These are phyloP conservation scores for Eugnorisma glareosa DNA, from an alignment of 2,888 invertebrate species.

Conservation along the genomic window DNA sequence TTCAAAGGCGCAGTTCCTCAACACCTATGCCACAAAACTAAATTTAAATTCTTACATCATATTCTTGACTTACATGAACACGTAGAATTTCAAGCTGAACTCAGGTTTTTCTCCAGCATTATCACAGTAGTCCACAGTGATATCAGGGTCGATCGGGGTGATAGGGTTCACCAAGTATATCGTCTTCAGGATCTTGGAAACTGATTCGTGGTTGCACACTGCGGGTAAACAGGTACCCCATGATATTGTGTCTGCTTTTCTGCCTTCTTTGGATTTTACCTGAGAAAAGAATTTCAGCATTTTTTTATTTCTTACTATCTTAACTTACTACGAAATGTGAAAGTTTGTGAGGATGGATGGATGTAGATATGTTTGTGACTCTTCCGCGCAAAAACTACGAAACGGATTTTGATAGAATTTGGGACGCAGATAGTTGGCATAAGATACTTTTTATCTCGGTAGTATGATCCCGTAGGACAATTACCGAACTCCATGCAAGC, in stretches of 20 bases:
- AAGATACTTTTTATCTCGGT: not conserved
- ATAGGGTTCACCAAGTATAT: constrained; percentile 67
- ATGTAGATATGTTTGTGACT: not conserved
- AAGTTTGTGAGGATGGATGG: not conserved
- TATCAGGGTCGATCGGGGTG: constrained; percentile 44
- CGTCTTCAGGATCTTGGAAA: constrained; percentile 65
- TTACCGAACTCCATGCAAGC: not conserved
- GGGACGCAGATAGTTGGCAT: not conserved
- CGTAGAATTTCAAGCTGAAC: constrained; percentile 54
- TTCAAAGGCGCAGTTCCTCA: too few relatives aligned
- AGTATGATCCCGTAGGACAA: not conserved
- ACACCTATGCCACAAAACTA: too few relatives aligned
- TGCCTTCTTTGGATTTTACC: constrained; percentile 57
- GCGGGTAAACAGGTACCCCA: constrained; percentile 75
- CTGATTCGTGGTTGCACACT: constrained; percentile 66
- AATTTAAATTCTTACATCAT: too few relatives aligned
- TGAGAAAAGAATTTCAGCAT: constrained; percentile 27
- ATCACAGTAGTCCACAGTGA: constrained; percentile 66
- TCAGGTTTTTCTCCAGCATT: constrained; percentile 44
- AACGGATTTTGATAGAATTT: not conserved
- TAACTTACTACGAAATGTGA: not conserved
- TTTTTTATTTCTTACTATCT: not conserved
- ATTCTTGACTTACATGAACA: constrained; percentile 66
- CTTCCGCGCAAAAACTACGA: not conserved
- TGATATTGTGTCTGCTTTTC: constrained; percentile 62